phyloP scores from a whole-genome alignment of 2,113 vertebrate genomes.

The Rhinopithecus roxellana region DNA sequence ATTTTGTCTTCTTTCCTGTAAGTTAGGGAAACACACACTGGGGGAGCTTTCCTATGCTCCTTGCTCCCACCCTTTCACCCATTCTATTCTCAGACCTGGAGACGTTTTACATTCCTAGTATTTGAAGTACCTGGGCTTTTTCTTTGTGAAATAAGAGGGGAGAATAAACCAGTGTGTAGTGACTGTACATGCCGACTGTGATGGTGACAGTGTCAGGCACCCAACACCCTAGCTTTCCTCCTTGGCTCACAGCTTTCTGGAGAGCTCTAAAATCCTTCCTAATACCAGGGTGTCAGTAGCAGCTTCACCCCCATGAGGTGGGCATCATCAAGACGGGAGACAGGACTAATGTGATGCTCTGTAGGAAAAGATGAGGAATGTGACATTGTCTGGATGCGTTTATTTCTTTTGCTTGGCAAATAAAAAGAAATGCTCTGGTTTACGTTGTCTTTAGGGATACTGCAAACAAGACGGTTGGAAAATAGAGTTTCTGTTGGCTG shows the following conservation, averaged over 20 bases:
- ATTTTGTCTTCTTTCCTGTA: background rate
- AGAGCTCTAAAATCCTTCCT: background rate
- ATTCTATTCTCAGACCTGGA: background rate
- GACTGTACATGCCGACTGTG: rapidly evolving
- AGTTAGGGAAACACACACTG: background rate
- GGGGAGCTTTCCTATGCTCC: background rate
- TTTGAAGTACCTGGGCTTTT: background rate
- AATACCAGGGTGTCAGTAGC: background rate
- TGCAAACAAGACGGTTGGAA: background rate
- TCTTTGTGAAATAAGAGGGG: background rate
- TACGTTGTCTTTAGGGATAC: background rate
- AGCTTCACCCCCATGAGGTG: rapidly evolving
- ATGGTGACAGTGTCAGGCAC: background rate
- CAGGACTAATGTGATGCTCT: background rate
- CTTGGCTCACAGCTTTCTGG: background rate
- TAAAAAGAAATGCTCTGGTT: background rate
- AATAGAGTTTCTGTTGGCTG: background rate
- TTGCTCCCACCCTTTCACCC: background rate
- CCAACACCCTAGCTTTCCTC: background rate
- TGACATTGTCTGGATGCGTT: background rate
- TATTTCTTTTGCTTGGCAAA: background rate
- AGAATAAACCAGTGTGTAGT: background rate
- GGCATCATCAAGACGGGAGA: background rate
- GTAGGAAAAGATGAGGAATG: background rate
- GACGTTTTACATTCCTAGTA: background rate